These are phyloP conservation scores for Cryptops parisi DNA, from an alignment of 2,888 invertebrate genomes.

Conservation along the genomic window DNA sequence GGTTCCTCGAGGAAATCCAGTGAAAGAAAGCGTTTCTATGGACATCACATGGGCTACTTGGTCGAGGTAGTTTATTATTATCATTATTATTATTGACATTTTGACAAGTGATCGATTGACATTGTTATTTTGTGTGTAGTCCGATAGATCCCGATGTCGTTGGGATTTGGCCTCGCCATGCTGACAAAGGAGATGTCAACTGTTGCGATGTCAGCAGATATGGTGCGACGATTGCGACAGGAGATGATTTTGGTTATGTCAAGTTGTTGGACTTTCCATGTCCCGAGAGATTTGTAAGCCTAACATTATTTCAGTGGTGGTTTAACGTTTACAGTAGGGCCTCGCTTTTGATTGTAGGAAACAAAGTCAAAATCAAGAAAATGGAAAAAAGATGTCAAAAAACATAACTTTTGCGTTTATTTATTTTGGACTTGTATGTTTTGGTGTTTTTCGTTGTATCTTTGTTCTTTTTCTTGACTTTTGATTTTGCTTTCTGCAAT, in stretches of 20 bases:
- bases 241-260: constrained; percentile 35
- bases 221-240: constrained; percentile 30
- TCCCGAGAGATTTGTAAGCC: constrained; percentile 22
- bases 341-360: too few relatives aligned
- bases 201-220: constrained; percentile 28
- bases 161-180: constrained; percentile 6
- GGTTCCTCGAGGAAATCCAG: background rate
- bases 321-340: too few relatives aligned
- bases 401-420: too few relatives aligned
- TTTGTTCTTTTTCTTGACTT: too few relatives aligned
- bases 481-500: too few relatives aligned
- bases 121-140: background rate
- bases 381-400: too few relatives aligned
- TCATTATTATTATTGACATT: background rate
- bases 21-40: background rate
- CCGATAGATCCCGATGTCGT: background rate
- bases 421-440: too few relatives aligned
- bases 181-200: constrained; percentile 34
- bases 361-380: too few relatives aligned
- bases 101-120: background rate
- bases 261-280: constrained; percentile 35
- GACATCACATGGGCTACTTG: background rate
- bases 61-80: background rate
- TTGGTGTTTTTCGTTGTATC: too few relatives aligned
- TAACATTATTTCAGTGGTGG: background rate